Base-by-base conservation (phyloP, 2,113 vertebrate genomes). In the Centropus unirufus region DNA sequence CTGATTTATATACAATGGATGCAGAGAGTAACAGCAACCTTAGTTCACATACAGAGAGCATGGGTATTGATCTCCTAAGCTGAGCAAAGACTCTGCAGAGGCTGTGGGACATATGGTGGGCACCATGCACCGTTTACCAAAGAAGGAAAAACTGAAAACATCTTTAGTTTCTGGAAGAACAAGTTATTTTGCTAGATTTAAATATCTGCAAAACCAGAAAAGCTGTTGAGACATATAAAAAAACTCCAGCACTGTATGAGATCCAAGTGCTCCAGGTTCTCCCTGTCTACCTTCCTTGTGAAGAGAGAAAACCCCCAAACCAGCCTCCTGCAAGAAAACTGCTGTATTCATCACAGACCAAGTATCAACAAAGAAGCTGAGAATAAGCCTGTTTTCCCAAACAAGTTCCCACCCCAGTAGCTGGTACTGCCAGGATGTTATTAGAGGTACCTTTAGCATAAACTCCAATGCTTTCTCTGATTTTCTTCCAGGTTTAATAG, bases 381-480 rank as follows among this genome's bases (percentile, higher is more conserved):
- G 79, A 49, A 46, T 36, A 55, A 54, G 36, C 6, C 68, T 36
- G 5, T 21, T 58, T 57, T 5, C 46, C 42, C 74, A 32, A 24
- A 32, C 2, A 29, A 51, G 11, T 52, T 77, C 42, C 32, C 23
- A 73, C 1, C 4, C 21, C 42, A 16, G 64, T 18, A 57, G 22
- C 8, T 86, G 36, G 8, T 67, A 15, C 21, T 82, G 81, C 68
- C 34, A 61, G 46, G 52, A 40, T 1, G 6, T n/a, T 51, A 14
- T 51, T 21, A 62, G 85, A 62, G 21, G 42, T 14, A 36, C 15
- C 32, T 19, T 8, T 14, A 7, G 44, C 39, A 68, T 13, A 21
- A 61, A 62, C 14, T 27, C 5, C 0, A 0, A 7, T 4, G 6
- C 3, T 36, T 6, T 5, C n/a, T 21, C 8, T 44, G 7, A 6